Evolutionary conservation across 2,888 invertebrate genomes (phyloP).

Genomic region (Phortica magna): DNA sequence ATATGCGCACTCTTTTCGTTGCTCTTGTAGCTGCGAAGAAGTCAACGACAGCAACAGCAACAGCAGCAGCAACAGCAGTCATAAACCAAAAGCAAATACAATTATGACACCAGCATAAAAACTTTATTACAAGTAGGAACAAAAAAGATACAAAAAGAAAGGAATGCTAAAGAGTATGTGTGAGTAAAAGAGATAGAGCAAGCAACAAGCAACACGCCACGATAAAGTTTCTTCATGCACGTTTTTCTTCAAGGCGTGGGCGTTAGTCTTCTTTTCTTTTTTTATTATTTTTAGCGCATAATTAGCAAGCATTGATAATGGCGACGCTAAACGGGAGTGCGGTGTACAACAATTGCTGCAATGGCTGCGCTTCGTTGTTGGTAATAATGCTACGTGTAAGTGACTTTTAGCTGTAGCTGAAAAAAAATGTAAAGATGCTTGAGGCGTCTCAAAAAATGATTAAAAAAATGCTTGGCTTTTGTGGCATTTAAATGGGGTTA

Average conservation of each 20-base stretch:
- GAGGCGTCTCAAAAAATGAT: background rate
- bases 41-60: no score
- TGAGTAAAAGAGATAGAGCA: background rate
- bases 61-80: background rate
- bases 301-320: conserved; percentile 55
- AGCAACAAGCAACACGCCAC: background rate
- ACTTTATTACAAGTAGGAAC: conserved; percentile 5
- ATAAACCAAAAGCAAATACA: background rate
- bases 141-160: background rate
- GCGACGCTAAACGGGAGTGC: background rate
- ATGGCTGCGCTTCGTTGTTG: background rate
- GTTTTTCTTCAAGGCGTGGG: background rate
- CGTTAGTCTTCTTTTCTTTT: background rate
- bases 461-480: conserved; percentile 2
- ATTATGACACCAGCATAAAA: conserved; percentile 17
- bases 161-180: background rate
- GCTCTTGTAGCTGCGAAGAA: no score
- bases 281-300: conserved; percentile 53
- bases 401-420: background rate
- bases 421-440: background rate
- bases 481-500: background rate
- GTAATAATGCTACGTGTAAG: conserved; percentile 30
- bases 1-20: no score
- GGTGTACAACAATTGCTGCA: no score
- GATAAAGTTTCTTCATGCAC: conserved; percentile 2